phyloP scores from a whole-genome alignment of 2,113 vertebrate species.

The Pongo pygmaeus region DNA sequence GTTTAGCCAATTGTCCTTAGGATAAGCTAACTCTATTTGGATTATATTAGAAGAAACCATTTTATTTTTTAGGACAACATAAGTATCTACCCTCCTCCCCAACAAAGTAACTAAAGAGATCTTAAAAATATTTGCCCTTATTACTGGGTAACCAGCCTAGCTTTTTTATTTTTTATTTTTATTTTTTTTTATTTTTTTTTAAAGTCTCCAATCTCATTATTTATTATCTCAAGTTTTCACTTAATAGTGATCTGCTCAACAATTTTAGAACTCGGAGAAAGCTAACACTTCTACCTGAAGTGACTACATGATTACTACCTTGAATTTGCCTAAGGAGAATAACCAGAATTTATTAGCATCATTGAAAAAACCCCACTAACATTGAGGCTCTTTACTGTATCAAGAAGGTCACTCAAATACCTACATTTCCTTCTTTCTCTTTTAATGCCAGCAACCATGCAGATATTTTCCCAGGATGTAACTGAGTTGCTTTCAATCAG shows the following conservation, averaged over 20 bases:
- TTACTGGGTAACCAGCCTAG: neutral
- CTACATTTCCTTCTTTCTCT: neutral
- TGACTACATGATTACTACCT: neutral
- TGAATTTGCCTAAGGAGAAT: neutral
- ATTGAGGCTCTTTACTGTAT: neutral
- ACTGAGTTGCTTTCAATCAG: neutral
- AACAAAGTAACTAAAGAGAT: neutral
- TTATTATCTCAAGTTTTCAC: neutral
- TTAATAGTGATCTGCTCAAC: neutral
- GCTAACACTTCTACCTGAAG: neutral
- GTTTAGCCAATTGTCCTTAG: slow-evolving; percentile 29
- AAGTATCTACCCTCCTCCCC: neutral
- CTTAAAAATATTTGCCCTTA: neutral
- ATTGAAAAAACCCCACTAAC: neutral
- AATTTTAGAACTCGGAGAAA: neutral
- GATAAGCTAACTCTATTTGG: slow-evolving; percentile 16
- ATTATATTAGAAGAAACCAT: neutral
- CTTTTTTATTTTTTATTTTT: no score
- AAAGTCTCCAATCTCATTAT: neutral
- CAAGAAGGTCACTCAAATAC: neutral
- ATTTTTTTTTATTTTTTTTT: neutral
- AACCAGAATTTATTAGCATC: neutral
- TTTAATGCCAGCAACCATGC: neutral
- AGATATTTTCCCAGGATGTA: neutral
- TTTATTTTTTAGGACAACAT: neutral